Evolutionary conservation across 2,113 vertebrate genomes (phyloP).

Genomic region (Paedocypris sp.): DNA sequence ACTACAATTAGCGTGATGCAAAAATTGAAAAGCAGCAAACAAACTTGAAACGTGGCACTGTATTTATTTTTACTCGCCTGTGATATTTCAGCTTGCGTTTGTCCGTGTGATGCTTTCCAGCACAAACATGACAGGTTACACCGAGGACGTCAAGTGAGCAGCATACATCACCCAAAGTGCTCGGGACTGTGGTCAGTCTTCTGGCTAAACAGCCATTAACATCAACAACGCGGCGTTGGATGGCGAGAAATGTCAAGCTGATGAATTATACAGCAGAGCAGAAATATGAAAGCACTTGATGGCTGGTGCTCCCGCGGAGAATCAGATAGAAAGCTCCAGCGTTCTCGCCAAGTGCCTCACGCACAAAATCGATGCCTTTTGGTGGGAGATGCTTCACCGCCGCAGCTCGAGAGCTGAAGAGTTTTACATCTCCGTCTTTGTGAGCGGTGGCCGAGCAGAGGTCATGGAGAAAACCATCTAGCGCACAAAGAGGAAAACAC

Average conservation of each 20-base stretch:
- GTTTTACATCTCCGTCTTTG: conserved; percentile 17
- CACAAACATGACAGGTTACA: background rate
- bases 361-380: conserved; percentile 33
- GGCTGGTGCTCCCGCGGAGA: conserved; percentile 5
- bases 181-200: conserved; percentile 1
- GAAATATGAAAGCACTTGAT: conserved; percentile 20
- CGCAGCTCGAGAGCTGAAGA: conserved; percentile 12
- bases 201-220: conserved; percentile 13
- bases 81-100: no score
- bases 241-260: background rate
- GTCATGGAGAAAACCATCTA: background rate
- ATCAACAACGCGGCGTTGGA: background rate
- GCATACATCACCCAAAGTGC: background rate
- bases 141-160: background rate
- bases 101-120: no score
- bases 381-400: conserved; percentile 29
- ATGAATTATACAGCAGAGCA: conserved; percentile 16
- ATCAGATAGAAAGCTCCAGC: conserved; percentile 22
- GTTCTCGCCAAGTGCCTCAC: conserved; percentile 24
- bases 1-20: no score
- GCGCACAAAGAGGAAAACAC: background rate
- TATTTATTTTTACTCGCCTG: no score
- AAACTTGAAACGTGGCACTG: no score
- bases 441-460: conserved; percentile 21
- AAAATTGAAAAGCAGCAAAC: no score